Conservation (phyloP, 2,888 invertebrate species). For the Arenicola marina region DNA sequence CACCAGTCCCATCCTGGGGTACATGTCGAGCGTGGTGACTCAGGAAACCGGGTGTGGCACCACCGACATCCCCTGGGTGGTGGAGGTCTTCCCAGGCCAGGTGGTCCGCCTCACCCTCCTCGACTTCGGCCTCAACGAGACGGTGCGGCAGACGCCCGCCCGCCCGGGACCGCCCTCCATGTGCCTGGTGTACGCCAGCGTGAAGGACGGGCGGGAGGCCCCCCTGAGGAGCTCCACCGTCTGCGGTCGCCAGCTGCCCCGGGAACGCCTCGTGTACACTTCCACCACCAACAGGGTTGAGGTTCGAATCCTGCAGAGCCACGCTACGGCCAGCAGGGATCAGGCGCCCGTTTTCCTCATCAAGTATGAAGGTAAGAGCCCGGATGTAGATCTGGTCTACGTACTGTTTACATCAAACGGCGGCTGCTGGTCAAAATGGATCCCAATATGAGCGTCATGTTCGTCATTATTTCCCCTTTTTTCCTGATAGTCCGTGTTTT, state of each 20-base stretch:
- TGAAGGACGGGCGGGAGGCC: not conserved
- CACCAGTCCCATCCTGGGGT: not conserved
- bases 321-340: not conserved
- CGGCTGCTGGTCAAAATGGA: too few relatives aligned
- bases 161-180: not conserved
- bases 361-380: not conserved
- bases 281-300: not conserved
- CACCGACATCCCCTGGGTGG: not conserved
- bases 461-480: too few relatives aligned
- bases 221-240: not conserved
- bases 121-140: not conserved
- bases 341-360: not conserved
- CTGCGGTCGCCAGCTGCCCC: not conserved
- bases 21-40: slow-evolving; percentile 3
- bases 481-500: too few relatives aligned
- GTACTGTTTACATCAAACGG: too few relatives aligned
- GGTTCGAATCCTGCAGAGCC: not conserved
- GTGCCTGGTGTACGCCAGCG: not conserved
- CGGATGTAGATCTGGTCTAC: too few relatives aligned
- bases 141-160: too few relatives aligned
- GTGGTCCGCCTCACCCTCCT: not conserved
- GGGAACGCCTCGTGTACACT: not conserved
- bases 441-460: too few relatives aligned
- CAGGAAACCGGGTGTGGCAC: not conserved
- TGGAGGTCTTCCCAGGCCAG: not conserved